Percentiles rank a stretch among this genome's conserved stretches.
These are phyloP conservation scores for Actenoides hombroni DNA, from an alignment of 2,113 vertebrate genomes.

Conservation along the genomic window DNA sequence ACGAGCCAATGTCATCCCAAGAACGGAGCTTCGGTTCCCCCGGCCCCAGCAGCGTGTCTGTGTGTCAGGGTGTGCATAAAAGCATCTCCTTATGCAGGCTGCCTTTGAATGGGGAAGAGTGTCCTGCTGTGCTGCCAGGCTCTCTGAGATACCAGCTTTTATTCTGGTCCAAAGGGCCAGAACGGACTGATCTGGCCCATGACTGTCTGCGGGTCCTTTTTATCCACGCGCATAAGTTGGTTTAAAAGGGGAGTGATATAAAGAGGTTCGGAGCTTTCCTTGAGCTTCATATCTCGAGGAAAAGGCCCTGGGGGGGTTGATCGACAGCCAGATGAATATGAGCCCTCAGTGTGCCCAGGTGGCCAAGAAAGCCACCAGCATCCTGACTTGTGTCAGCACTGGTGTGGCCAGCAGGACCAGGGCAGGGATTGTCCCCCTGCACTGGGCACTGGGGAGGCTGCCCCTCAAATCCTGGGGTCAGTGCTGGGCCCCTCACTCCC, in stretches of 20 bases:
- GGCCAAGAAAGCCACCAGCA: neutral
- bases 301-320: neutral
- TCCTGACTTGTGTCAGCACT: neutral
- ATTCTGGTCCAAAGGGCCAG: neutral
- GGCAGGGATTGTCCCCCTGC: neutral
- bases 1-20: constrained; percentile 20
- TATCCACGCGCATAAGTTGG: fast-evolving
- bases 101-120: neutral
- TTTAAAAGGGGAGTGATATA: neutral
- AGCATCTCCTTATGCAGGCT: neutral
- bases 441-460: neutral
- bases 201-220: neutral
- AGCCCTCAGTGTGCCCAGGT: neutral
- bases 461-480: neutral
- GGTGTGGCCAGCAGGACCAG: neutral
- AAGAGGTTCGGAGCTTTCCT: neutral
- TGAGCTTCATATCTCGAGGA: neutral
- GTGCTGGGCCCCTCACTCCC: neutral
- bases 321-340: neutral
- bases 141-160: neutral
- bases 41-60: fast-evolving
- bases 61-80: neutral
- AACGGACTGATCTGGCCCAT: neutral
- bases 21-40: neutral
- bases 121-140: neutral